Evolutionary conservation across 2,888 invertebrate genomes (phyloP).

Genomic region (Gortyna flavago): DNA sequence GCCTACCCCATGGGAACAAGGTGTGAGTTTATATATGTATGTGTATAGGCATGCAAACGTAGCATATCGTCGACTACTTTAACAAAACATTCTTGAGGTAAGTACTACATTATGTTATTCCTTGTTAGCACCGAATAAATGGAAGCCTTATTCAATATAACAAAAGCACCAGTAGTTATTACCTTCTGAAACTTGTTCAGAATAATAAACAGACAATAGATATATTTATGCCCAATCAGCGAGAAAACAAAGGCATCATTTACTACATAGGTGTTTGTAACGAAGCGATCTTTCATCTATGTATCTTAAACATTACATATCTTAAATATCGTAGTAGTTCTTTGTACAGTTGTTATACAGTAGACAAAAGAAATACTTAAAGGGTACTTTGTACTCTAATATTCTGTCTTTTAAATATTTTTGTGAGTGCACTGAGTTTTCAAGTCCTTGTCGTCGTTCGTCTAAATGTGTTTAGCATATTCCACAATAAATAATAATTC

Average conservation of each 20-base stretch:
- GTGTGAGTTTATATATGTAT: not conserved
- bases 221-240: conserved; percentile 56
- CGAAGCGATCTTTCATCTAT: conserved; percentile 14
- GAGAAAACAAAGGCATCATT: conserved; percentile 38
- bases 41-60: not conserved
- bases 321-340: not conserved
- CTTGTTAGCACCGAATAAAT: conserved; percentile 21
- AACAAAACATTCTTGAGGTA: not conserved
- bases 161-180: conserved; percentile 18
- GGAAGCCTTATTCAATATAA: conserved; percentile 29
- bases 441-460: not conserved
- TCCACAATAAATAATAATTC: not conserved
- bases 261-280: conserved; percentile 7
- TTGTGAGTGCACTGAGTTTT: not conserved
- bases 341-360: not conserved
- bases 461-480: not conserved
- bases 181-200: conserved; percentile 25
- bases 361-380: not conserved
- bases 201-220: conserved; percentile 43
- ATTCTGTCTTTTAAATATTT: conserved; percentile 25
- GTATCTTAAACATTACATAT: not conserved
- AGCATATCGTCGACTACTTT: not conserved
- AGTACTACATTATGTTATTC: not conserved
- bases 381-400: not conserved
- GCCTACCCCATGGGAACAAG: not conserved